These are phyloP conservation scores for Lasioglossum baleicum DNA, from an alignment of 1,140 invertebrate species.

Conservation along the genomic window DNA sequence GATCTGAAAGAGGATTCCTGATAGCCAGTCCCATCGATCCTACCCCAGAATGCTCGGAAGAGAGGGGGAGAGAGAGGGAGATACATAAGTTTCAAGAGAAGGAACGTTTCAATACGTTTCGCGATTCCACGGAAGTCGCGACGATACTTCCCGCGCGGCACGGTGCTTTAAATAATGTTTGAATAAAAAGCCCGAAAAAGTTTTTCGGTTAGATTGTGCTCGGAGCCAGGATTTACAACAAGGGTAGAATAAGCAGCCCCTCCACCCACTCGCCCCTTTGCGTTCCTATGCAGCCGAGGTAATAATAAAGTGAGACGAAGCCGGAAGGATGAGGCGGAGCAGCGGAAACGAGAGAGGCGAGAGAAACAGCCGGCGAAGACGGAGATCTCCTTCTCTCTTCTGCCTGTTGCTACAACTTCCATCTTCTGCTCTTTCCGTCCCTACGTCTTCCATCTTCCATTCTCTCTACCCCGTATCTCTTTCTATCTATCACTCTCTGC, in stretches of 20 bases:
- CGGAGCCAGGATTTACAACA: conserved; percentile 36
- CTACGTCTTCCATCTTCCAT: too few relatives aligned
- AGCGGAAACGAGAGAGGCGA: conserved; percentile 12
- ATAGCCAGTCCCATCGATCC: too few relatives aligned
- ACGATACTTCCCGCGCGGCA: not conserved
- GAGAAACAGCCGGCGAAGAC: conserved; percentile 12
- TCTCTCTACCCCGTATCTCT: too few relatives aligned
- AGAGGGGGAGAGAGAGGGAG: not conserved
- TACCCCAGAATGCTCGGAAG: not conserved
- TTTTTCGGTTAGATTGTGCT: conserved; percentile 36
- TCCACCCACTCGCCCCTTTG: too few relatives aligned
- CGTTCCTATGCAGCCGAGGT: not conserved
- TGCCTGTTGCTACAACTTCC: too few relatives aligned
- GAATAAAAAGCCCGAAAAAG: conserved; percentile 34
- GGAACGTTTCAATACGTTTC: conserved; percentile 2
- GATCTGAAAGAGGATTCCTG: too few relatives aligned
- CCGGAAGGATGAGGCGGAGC: not conserved
- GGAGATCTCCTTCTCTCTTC: not conserved
- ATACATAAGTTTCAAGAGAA: not conserved
- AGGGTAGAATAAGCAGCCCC: conserved; percentile 15
- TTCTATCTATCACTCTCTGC: too few relatives aligned
- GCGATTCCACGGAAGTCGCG: not conserved
- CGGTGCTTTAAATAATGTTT: conserved; percentile 36
- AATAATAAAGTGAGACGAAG: conserved; percentile 41
- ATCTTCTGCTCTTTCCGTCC: not conserved